Percentiles rank a stretch among this genome's conserved stretches.
phyloP scores from a whole-genome alignment of 2,888 invertebrate species.

The Hesperia comma region DNA sequence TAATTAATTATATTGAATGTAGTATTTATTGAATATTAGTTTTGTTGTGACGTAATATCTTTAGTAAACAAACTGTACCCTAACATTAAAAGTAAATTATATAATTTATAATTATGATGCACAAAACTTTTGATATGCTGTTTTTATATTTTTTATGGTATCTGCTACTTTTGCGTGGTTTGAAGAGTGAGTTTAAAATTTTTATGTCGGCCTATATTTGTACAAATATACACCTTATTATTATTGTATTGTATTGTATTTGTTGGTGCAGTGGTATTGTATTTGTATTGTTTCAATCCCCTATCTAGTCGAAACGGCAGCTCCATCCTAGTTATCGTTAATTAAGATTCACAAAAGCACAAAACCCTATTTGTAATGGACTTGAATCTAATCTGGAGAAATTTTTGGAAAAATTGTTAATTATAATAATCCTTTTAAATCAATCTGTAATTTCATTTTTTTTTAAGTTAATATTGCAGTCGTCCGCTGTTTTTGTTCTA shows the following conservation, averaged over 20 bases:
- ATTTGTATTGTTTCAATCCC: constrained; percentile 45
- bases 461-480: too few relatives aligned
- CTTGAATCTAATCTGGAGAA: too few relatives aligned
- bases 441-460: too few relatives aligned
- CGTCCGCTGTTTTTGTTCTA: too few relatives aligned
- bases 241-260: neutral
- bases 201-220: too few relatives aligned
- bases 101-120: neutral
- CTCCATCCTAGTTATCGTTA: constrained; percentile 46
- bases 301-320: constrained; percentile 57
- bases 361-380: constrained; percentile 4
- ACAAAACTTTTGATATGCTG: constrained; percentile 1
- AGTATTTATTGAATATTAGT: constrained; percentile 2
- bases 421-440: too few relatives aligned
- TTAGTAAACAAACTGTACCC: neutral
- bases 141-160: constrained; percentile 1
- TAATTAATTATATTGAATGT: neutral
- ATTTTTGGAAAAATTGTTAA: too few relatives aligned
- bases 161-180: too few relatives aligned
- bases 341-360: constrained; percentile 20
- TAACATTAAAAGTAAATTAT: too few relatives aligned
- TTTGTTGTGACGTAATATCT: neutral
- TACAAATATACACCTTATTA: neutral
- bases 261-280: constrained; percentile 42
- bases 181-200: too few relatives aligned